These are phyloP conservation scores for Hoplodrina blanda DNA, from an alignment of 2,888 invertebrate genomes.

Conservation along the genomic window DNA sequence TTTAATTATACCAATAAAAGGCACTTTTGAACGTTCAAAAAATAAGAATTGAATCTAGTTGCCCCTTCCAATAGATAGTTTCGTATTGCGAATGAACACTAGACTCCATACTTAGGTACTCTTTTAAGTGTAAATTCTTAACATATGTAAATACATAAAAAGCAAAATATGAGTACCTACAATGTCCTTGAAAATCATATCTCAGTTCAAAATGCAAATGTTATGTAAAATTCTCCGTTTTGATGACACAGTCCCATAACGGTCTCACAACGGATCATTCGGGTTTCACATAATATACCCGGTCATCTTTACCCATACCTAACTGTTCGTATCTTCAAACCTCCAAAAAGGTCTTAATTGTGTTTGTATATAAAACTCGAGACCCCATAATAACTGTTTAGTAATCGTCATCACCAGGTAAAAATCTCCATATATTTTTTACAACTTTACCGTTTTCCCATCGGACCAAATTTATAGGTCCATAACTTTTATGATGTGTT, in stretches of 20 bases:
- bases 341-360: conserved; percentile 44
- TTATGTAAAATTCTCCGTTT: conserved; percentile 67
- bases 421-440: conserved; percentile 60
- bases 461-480: conserved; percentile 51
- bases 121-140: background rate
- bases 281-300: conserved; percentile 67
- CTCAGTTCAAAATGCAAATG: conserved; percentile 60
- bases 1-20: too few species aligned
- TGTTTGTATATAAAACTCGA: conserved; percentile 11
- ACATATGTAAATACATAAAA: conserved; percentile 6
- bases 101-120: background rate
- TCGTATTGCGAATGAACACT: too few species aligned
- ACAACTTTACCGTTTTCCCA: conserved; percentile 52
- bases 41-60: too few species aligned
- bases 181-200: conserved; percentile 53
- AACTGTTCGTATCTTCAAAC: conserved; percentile 33
- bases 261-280: conserved; percentile 68
- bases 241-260: conserved; percentile 72
- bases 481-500: conserved; percentile 53
- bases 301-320: conserved; percentile 70
- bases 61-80: too few species aligned
- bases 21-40: too few species aligned
- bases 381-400: conserved; percentile 68
- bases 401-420: conserved; percentile 52
- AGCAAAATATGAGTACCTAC: conserved; percentile 15